These are phyloP conservation scores for Teleogryllus oceanicus DNA, from an alignment of 2,888 invertebrate genomes.

Conservation along the genomic window DNA sequence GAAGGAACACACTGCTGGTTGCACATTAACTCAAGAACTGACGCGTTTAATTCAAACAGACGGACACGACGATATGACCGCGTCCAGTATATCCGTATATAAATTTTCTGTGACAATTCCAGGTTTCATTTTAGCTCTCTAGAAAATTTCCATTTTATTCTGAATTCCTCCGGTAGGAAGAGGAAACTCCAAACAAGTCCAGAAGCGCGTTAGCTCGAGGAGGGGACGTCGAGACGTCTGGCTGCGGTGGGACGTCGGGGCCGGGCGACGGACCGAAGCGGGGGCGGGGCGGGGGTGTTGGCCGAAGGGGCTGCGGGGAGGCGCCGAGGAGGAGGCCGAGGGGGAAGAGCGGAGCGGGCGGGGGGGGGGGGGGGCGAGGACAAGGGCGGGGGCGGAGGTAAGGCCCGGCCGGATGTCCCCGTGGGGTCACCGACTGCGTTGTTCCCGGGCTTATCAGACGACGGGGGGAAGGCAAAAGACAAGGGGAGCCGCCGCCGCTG, in stretches of 20 bases:
- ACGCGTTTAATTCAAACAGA: too few species aligned
- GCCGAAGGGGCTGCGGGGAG: background rate
- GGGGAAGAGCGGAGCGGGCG: background rate
- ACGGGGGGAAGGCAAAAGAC: background rate
- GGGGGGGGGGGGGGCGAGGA: too few species aligned
- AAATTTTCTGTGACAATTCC: constrained; percentile 1
- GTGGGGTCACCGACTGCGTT: background rate
- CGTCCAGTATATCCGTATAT: background rate
- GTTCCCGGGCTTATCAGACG: constrained; percentile 1
- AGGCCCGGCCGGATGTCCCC: background rate
- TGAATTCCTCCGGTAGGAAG: constrained; percentile 4
- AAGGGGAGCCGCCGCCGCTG: background rate
- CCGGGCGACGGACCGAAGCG: background rate
- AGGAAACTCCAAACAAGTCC: constrained; percentile 18
- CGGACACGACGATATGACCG: too few species aligned
- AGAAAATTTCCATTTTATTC: constrained; percentile 7
- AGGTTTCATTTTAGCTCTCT: background rate
- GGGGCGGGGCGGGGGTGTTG: background rate
- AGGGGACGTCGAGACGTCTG: background rate
- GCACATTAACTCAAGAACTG: too few species aligned
- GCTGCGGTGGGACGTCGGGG: background rate
- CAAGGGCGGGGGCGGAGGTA: too few species aligned
- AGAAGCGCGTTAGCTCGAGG: background rate
- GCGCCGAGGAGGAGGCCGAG: background rate
- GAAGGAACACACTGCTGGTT: too few species aligned